Conservation (phyloP, 2,888 invertebrate genomes). For the Gastracanthus pulcherrimus region DNA sequence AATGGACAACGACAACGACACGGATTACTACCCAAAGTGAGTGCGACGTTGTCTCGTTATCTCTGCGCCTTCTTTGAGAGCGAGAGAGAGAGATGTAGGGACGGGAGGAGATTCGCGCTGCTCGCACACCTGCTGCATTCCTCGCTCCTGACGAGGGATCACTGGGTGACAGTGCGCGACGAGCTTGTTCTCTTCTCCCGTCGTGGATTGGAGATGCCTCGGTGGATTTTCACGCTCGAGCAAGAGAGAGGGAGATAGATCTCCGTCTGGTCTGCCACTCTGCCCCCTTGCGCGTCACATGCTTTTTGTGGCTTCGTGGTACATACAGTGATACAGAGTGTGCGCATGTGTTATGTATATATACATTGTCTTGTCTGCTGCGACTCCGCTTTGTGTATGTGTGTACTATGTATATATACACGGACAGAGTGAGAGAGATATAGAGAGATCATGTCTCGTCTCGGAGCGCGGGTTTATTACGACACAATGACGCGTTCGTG, state of each 20-base stretch:
- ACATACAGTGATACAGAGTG: background rate
- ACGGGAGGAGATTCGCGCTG: background rate
- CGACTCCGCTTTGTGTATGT: background rate
- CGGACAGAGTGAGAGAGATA: background rate
- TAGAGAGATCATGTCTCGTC: background rate
- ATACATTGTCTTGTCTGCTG: background rate
- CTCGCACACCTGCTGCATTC: background rate
- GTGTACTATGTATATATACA: background rate
- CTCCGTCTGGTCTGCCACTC: background rate
- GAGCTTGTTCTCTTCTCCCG: too few relatives aligned
- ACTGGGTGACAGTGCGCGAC: background rate
- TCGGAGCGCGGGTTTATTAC: background rate
- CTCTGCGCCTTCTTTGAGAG: background rate
- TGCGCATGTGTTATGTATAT: too few relatives aligned
- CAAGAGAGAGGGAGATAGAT: too few relatives aligned
- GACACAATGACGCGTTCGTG: constrained; percentile 28
- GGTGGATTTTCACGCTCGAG: too few relatives aligned
- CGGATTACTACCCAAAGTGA: constrained; percentile 47
- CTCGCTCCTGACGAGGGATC: constrained; percentile 16
- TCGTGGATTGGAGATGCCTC: too few relatives aligned
- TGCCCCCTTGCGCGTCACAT: background rate
- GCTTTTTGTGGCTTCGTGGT: background rate
- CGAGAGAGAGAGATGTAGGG: too few relatives aligned
- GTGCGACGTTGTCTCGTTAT: constrained; percentile 6
- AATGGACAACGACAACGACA: constrained; percentile 27